A percentile compares a stretch with the other conserved stretches of the same genome.
Evolutionary conservation across 2,113 vertebrate genomes (phyloP).

Genomic region (Poeciliopsis occidentalis): DNA sequence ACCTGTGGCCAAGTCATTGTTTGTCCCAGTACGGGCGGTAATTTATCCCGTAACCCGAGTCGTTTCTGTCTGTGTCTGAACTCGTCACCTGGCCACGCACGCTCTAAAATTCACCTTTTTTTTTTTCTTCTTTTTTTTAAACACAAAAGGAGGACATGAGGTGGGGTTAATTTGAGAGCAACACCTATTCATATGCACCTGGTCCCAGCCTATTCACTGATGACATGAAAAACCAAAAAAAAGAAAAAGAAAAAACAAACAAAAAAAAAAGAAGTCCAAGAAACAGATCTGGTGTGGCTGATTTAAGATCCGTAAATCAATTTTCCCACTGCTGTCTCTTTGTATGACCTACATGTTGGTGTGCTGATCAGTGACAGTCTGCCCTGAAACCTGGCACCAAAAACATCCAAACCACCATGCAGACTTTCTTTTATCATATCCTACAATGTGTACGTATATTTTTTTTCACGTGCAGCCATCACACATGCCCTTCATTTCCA

Average conservation of each 20-base stretch:
- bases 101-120: slow-evolving; percentile 75
- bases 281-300: slow-evolving; percentile 62
- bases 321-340: slow-evolving; percentile 51
- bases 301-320: slow-evolving; percentile 56
- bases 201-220: slow-evolving; percentile 68
- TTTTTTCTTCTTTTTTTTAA: slow-evolving; percentile 1
- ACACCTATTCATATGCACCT: slow-evolving; percentile 71
- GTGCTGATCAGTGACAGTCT: slow-evolving; percentile 54
- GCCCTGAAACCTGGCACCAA: slow-evolving; percentile 28
- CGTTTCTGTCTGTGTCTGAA: slow-evolving; percentile 73
- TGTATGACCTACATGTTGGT: slow-evolving; percentile 63
- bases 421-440: slow-evolving; percentile 25
- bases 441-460: slow-evolving; percentile 10
- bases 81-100: slow-evolving; percentile 64
- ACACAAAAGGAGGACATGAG: slow-evolving; percentile 70
- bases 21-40: slow-evolving; percentile 63
- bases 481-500: slow-evolving; percentile 8
- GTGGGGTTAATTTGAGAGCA: slow-evolving; percentile 65
- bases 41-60: slow-evolving; percentile 74
- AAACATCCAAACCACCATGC: slow-evolving; percentile 66
- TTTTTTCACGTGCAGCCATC: slow-evolving; percentile 32
- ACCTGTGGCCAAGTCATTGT: slow-evolving; percentile 70
- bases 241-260: slow-evolving; percentile 6
- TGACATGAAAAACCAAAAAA: slow-evolving; percentile 55
- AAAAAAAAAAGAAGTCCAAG: slow-evolving; percentile 19